Evolutionary conservation across 2,113 vertebrate species (phyloP).

Genomic region (Perca flavescens): DNA sequence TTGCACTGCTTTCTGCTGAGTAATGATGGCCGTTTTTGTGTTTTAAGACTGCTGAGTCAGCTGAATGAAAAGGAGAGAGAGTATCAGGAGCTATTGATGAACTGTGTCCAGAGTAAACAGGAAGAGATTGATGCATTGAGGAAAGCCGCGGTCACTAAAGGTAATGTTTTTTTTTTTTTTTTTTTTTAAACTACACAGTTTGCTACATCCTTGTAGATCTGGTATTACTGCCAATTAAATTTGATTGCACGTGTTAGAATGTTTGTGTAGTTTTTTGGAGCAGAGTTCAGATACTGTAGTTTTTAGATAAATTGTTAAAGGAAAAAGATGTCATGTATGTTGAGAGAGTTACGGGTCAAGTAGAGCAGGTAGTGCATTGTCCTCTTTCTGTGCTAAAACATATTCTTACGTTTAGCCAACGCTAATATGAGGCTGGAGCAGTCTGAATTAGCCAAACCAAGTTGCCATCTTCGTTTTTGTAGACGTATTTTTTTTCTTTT

Average conservation of each 20-base stretch:
- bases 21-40: conserved; percentile 29
- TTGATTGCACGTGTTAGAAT: not conserved
- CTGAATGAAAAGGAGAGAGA: conserved; percentile 88
- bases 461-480: not conserved
- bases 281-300: too few species aligned
- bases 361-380: not conserved
- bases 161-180: conserved; percentile 48
- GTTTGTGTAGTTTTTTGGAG: too few species aligned
- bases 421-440: not conserved
- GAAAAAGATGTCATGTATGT: not conserved
- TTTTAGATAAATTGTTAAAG: not conserved
- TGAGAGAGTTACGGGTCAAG: not conserved
- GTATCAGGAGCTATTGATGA: conserved; percentile 85
- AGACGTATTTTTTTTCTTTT: not conserved
- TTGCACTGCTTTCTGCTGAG: conserved; percentile 39
- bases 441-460: not conserved
- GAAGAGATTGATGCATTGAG: conserved; percentile 67
- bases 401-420: not conserved
- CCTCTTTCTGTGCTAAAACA: too few species aligned
- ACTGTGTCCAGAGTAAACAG: conserved; percentile 67
- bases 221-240: not conserved
- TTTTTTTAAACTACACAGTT: not conserved
- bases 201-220: not conserved
- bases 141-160: conserved; percentile 30
- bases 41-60: conserved; percentile 85